Base-by-base conservation (phyloP, 2,888 invertebrate species). In the Meganola albula region DNA sequence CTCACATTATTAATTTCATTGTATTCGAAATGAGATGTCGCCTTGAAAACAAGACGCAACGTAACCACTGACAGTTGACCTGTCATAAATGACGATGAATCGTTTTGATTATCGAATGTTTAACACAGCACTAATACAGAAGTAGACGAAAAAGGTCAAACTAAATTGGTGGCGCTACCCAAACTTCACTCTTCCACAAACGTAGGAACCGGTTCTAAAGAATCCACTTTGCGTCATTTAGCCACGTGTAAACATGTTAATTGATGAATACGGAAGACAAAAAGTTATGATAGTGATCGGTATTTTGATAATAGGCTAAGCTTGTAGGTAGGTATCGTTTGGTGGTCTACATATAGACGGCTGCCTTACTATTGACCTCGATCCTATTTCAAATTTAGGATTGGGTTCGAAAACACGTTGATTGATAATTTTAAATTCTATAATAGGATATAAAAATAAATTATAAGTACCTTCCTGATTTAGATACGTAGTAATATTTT, bases 181-280 rank as follows among this genome's bases (percentile, higher is more conserved):
- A 44, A 71, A 71, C 71, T 66, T 66, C 61, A 71, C 68, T 74
- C 74, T 72, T 66, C 72, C 66, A 72, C 68, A 67, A 63, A 71
- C 63, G 73, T 73, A 46, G 37, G 42, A 77, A 83, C 83, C 74
- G 74, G 82, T 82, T 67, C 43, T 37, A 45, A 73, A 71, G 76
- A 78, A 80, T 79, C 65, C 68, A 71, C 67, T 63, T 75, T 73
- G 71, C 77, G 73, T 76, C 78, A 77, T 64, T 64, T 69, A 66
- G 64, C 69, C 79, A 79, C 79, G 78, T 80, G 77, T 74, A 82
- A 79, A 83, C 59, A 79, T 82, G 77, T 80, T 80, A 82, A 83
- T 83, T 80, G 80, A 79, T 76, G 75, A 79, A 80, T 70, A 73
- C 78, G 78, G 78, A 82, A 83, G 74, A 74, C 69, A 73, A 78